Percentiles rank a stretch among this genome's conserved stretches.
phyloP scores from a whole-genome alignment of 2,888 invertebrate species.

The Dinocampus coccinellae region DNA sequence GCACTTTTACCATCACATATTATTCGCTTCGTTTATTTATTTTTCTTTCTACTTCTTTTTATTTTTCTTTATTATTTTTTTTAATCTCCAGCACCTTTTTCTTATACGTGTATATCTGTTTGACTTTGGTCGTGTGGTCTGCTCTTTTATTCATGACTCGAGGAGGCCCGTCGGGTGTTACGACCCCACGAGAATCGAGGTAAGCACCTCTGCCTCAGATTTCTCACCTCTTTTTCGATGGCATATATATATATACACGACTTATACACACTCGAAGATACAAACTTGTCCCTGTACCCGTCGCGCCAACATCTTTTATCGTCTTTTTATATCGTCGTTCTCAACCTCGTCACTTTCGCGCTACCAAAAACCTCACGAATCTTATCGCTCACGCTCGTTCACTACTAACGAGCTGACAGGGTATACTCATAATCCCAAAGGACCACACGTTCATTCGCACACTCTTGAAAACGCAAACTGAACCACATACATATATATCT shows the following conservation, averaged over 20 bases:
- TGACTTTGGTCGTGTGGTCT: background rate
- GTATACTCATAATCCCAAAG: constrained; percentile 40
- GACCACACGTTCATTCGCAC: constrained; percentile 17
- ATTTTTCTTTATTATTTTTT: background rate
- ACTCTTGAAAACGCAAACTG: background rate
- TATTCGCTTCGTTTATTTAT: background rate
- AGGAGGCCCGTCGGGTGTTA: constrained; percentile 5
- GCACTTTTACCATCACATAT: constrained; percentile 1
- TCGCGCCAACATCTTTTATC: constrained; percentile 33
- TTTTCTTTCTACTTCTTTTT: constrained; percentile 2
- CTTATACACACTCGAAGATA: constrained; percentile 23
- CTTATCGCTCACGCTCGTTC: constrained; percentile 49
- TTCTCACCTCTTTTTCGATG: constrained; percentile 17
- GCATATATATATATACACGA: constrained; percentile 38
- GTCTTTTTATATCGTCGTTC: constrained; percentile 42
- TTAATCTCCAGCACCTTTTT: too few relatives aligned
- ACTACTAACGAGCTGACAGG: constrained; percentile 53
- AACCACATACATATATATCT: background rate
- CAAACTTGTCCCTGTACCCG: too few relatives aligned
- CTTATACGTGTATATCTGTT: too few relatives aligned
- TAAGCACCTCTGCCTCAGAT: constrained; percentile 6
- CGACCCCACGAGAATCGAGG: constrained; percentile 7
- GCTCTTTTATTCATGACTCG: constrained; percentile 27
- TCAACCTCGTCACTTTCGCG: background rate
- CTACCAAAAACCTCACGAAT: constrained; percentile 38